A percentile compares a stretch with the other conserved stretches of the same genome.
These are phyloP conservation scores for Pseudomugil tenellus DNA, from an alignment of 2,797 vertebrate genomes.

Conservation along the genomic window DNA sequence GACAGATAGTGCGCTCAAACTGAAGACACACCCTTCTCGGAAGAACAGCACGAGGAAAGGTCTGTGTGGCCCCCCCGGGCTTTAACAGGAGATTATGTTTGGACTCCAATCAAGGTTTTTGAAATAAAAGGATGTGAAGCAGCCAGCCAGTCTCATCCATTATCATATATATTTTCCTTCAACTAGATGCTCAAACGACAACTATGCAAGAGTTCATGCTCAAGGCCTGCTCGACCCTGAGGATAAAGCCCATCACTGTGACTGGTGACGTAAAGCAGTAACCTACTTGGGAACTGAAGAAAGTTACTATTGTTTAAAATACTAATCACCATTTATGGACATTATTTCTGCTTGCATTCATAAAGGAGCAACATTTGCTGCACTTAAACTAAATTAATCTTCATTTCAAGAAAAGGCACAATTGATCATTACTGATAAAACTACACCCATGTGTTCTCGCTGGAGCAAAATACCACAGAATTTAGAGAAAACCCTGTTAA, in stretches of 20 bases:
- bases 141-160: neutral
- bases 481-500: neutral
- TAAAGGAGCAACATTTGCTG: neutral
- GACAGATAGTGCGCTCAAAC: constrained; percentile 59
- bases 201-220: neutral
- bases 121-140: constrained; percentile 1
- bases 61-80: neutral
- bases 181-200: neutral
- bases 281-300: neutral
- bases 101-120: constrained; percentile 1
- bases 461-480: neutral
- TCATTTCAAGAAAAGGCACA: neutral
- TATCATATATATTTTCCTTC: neutral
- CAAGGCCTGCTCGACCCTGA: neutral
- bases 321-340: too few relatives aligned
- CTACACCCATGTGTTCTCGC: neutral
- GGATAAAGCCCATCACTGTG: neutral
- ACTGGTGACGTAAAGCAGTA: constrained; percentile 3
- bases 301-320: too few relatives aligned
- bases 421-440: neutral
- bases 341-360: neutral
- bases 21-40: constrained; percentile 62
- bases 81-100: neutral
- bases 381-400: neutral
- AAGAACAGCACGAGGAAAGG: constrained; percentile 12